Evolutionary conservation across 2,797 vertebrate genomes (phyloP).

Genomic region (Neoniphon sammara): DNA sequence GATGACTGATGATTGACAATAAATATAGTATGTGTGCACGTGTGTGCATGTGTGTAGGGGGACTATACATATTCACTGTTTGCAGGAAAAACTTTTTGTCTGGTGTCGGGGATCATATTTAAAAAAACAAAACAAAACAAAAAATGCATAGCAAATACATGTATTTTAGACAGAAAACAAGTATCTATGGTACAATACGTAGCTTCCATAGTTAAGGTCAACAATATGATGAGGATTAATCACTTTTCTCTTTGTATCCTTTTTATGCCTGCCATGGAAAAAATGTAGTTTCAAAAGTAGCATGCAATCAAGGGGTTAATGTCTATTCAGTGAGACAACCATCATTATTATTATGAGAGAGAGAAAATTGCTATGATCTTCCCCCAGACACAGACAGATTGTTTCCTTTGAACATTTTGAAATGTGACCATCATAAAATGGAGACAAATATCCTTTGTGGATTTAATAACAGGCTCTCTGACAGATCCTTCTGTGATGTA

Average conservation of each 20-base stretch:
- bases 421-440: constrained; percentile 54
- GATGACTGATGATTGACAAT: no score
- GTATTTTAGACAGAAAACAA: not conserved
- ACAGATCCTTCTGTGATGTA: constrained; percentile 43
- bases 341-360: constrained; percentile 28
- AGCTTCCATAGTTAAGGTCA: constrained; percentile 10
- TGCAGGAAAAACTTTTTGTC: no score
- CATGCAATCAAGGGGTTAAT: constrained; percentile 22
- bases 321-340: constrained; percentile 25
- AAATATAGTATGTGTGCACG: no score
- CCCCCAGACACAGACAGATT: constrained; percentile 43
- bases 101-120: not conserved
- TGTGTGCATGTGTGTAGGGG: no score
- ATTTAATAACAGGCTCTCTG: constrained; percentile 45
- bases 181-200: not conserved
- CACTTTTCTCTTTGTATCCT: not conserved
- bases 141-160: not conserved
- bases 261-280: not conserved
- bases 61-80: no score
- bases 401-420: constrained; percentile 58
- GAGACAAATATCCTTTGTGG: constrained; percentile 54
- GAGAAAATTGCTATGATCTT: constrained; percentile 41
- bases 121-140: no score
- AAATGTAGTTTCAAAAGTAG: not conserved
- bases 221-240: constrained; percentile 7